Percentiles rank a stretch among this genome's conserved stretches.
Evolutionary conservation across 2,888 invertebrate genomes (phyloP).

Genomic region (Phortica magna): DNA sequence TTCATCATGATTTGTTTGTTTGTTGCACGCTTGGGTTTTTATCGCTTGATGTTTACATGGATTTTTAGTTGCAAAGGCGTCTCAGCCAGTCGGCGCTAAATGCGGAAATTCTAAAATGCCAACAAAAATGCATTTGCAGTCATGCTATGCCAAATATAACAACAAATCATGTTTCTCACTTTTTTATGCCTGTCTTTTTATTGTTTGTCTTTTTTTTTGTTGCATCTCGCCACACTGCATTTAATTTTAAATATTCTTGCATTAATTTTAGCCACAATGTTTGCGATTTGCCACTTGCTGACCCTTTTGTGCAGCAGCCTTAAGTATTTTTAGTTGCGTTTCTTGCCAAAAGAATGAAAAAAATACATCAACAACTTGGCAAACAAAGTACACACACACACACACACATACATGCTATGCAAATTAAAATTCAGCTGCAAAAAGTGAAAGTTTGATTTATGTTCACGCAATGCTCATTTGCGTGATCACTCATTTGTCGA

Average conservation of each 20-base stretch:
- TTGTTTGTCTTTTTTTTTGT: neutral
- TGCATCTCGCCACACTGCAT: slow-evolving; percentile 4
- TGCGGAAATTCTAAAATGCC: neutral
- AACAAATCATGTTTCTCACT: neutral
- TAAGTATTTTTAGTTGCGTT: slow-evolving; percentile 27
- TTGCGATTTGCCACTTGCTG: neutral
- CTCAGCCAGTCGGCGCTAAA: neutral
- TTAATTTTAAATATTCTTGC: slow-evolving; percentile 11
- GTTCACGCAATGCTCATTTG: slow-evolving; percentile 45
- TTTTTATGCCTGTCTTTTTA: neutral
- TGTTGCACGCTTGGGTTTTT: neutral
- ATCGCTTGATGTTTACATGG: neutral
- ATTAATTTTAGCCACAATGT: slow-evolving; percentile 6
- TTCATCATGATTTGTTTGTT: neutral
- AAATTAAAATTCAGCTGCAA: neutral
- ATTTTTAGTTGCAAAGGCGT: neutral
- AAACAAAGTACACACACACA: neutral
- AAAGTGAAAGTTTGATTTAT: slow-evolving; percentile 72
- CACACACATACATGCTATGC: neutral
- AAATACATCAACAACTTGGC: neutral
- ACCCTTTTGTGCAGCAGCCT: slow-evolving; percentile 25
- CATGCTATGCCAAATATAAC: neutral
- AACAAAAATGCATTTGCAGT: neutral
- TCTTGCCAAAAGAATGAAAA: slow-evolving; percentile 24
- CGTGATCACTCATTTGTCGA: neutral